Evolutionary conservation across 2,113 vertebrate species (phyloP).

Genomic region (Neodon shergylaensis): DNA sequence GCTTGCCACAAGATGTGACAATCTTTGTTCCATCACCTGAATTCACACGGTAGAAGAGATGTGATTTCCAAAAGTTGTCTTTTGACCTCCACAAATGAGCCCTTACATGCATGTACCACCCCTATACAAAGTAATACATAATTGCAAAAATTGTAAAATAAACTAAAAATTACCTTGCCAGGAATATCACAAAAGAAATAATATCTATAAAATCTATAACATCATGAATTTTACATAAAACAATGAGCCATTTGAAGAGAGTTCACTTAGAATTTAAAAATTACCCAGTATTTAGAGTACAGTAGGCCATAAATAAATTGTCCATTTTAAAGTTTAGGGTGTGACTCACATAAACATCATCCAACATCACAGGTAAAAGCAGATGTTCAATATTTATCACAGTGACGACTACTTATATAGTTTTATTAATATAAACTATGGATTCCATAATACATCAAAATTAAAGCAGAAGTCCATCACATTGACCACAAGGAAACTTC

Average conservation of each 20-base stretch:
- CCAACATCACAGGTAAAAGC: not conserved
- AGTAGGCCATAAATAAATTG: not conserved
- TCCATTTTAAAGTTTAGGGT: not conserved
- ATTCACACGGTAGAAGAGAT: not conserved
- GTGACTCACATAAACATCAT: not conserved
- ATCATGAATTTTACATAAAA: not conserved
- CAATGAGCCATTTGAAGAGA: not conserved
- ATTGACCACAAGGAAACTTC: not conserved
- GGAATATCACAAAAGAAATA: not conserved
- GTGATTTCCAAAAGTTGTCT: no score
- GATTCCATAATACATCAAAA: not conserved
- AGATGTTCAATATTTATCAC: not conserved
- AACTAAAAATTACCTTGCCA: not conserved
- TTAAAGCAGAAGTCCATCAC: not conserved
- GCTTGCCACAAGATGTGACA: not conserved
- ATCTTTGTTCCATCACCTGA: not conserved
- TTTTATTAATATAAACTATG: not conserved
- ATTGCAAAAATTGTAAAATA: not conserved
- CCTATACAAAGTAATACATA: not conserved
- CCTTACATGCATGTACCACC: not conserved
- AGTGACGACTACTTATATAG: not conserved
- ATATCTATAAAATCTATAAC: not conserved
- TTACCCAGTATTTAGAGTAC: not conserved
- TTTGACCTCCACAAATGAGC: not conserved
- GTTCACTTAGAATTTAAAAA: not conserved